phyloP scores from a whole-genome alignment of 2,888 invertebrate species.

The Cheilosia variabilis region DNA sequence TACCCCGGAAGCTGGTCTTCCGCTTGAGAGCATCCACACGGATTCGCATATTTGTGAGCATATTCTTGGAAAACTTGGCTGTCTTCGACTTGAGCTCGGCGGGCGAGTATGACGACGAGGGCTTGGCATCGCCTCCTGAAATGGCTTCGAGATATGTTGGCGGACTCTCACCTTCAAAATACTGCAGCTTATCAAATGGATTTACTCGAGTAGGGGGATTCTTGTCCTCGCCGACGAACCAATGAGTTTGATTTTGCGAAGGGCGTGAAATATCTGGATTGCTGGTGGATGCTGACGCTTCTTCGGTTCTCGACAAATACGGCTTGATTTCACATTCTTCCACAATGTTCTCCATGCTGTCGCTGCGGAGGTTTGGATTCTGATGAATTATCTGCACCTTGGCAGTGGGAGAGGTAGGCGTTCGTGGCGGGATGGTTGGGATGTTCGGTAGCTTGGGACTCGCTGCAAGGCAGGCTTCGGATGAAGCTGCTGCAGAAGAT shows the following conservation, averaged over 20 bases:
- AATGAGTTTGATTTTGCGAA: constrained; percentile 80
- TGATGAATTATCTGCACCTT: constrained; percentile 81
- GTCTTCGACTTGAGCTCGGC: constrained; percentile 77
- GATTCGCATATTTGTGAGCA: constrained; percentile 81
- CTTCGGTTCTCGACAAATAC: constrained; percentile 77
- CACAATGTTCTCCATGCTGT: constrained; percentile 81
- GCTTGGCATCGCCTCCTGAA: constrained; percentile 76
- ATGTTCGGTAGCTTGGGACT: constrained; percentile 44
- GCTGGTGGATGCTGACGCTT: constrained; percentile 60
- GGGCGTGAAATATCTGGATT: constrained; percentile 78
- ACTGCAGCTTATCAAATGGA: constrained; percentile 77
- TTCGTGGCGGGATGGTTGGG: constrained; percentile 31
- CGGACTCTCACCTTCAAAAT: constrained; percentile 81
- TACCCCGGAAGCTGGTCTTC: constrained; percentile 80
- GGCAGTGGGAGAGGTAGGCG: constrained; percentile 48
- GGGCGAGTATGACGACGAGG: constrained; percentile 50
- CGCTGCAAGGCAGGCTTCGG: constrained; percentile 40
- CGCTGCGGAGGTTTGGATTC: constrained; percentile 80
- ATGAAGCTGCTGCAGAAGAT: constrained; percentile 40
- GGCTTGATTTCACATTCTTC: constrained; percentile 78
- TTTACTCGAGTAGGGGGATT: constrained; percentile 66
- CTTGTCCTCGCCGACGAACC: constrained; percentile 80
- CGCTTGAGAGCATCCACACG: constrained; percentile 82
- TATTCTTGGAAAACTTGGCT: constrained; percentile 80
- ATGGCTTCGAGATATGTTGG: constrained; percentile 83